phyloP scores from a whole-genome alignment of 2,113 vertebrate species.

The Mastomys natalensis region DNA sequence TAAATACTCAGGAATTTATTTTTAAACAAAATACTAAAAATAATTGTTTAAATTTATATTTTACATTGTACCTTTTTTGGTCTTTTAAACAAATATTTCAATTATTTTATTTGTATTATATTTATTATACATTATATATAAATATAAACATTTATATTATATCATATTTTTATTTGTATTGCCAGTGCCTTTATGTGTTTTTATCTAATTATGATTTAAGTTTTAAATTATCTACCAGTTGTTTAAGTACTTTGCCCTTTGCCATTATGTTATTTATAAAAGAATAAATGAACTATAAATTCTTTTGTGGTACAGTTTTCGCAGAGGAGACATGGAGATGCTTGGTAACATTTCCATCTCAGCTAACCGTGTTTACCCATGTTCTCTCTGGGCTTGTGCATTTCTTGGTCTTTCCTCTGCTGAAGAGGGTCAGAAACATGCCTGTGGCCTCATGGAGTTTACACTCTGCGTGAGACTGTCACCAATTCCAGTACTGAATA shows the following conservation, averaged over 20 bases:
- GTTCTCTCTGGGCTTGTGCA: no score
- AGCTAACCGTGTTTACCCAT: background rate
- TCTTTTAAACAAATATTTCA: background rate
- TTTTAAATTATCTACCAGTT: slow-evolving; percentile 57
- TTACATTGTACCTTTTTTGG: background rate
- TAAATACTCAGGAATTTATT: slow-evolving; percentile 23
- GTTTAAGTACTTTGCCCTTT: slow-evolving; percentile 51
- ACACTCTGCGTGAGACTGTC: background rate
- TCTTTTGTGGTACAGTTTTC: background rate
- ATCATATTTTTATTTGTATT: background rate
- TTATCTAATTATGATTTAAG: slow-evolving; percentile 61
- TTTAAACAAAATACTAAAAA: slow-evolving; percentile 34
- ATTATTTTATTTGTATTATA: background rate
- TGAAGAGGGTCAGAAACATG: background rate
- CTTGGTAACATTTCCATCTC: background rate
- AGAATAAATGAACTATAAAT: background rate
- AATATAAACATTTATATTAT: background rate
- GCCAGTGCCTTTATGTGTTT: background rate
- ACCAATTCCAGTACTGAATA: background rate
- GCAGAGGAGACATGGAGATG: background rate
- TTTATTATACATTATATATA: background rate
- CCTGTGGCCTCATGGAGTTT: background rate
- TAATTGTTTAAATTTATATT: slow-evolving; percentile 50
- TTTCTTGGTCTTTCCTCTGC: background rate
- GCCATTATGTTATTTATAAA: background rate